Evolutionary conservation across 2,113 vertebrate species (phyloP), one percentile per base, ranked within the genome.

Genomic region (Canis aureus): DNA sequence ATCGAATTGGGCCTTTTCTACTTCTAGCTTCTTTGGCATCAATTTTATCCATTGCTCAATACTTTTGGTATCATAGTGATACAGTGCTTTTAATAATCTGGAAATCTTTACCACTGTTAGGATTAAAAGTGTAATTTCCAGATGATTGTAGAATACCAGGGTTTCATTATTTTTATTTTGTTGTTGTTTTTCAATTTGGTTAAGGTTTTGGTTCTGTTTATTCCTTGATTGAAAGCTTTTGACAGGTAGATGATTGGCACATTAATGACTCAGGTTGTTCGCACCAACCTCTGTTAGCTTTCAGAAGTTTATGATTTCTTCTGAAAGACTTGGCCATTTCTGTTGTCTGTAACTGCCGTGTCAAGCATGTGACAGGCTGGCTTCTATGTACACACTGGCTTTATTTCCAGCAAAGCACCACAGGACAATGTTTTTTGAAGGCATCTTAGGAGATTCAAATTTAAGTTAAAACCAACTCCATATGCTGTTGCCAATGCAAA

Each of bases 391-490:
- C 12, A 11, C 22, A 23, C 2, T 59, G 55, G 25, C 66, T 91
- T 90, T 69, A 43, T 78, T 94, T 91, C 43, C 79, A 76, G 12
- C 0, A 27, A 55, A 38, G 4, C n/a, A 13, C 71, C 38, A 20
- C 5, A 11, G 85, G 81, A 22, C 73, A n/a, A n/a, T 81, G 19
- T 80, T 69, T 84, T 71, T 8, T 49, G 27, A 95, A 93, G 66
- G 43, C 51, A 59, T 95, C 82, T 91, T 82, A 79, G 78, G 25
- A 94, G 38, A 92, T 79, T 94, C n/a, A 86, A 5, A 49, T 93
- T 89, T 59, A 73, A 91, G 78, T 91, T 73, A 35, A 57, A 84
- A 59, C 55, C 71, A 83, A 85, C 57, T 60, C 73, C 62, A 8
- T 89, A 4, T 80, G 57, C 86, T 82, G 4, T n/a, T 87, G 87